A percentile compares a stretch with the other conserved stretches of the same genome.
Conservation (phyloP, 2,888 invertebrate genomes). For the Miltochrista miniata region DNA sequence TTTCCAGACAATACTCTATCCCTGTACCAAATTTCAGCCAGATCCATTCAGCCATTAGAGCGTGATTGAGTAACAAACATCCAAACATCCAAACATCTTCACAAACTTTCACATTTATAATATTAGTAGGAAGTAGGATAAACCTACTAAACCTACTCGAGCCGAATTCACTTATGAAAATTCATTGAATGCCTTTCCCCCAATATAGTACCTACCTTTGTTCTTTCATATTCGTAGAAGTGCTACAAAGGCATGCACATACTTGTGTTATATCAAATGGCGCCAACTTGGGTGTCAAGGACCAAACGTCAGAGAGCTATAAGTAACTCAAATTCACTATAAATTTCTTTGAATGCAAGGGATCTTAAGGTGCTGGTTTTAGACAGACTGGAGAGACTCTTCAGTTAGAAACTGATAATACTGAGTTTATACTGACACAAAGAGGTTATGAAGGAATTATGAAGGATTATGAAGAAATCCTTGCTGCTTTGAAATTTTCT, state of each 20-base stretch:
- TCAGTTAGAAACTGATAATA: constrained; percentile 21
- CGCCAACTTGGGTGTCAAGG: constrained; percentile 41
- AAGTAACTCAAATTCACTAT: constrained; percentile 9
- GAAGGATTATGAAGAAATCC: constrained; percentile 1
- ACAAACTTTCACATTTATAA: no score
- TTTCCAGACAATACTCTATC: no score
- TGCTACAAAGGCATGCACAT: background rate
- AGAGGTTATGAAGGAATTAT: background rate
- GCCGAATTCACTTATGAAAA: constrained; percentile 21
- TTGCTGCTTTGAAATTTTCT: background rate
- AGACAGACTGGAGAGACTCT: constrained; percentile 4
- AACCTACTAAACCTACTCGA: no score
- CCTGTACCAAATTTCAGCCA: no score
- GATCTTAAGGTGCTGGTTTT: constrained; percentile 25
- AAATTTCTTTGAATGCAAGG: constrained; percentile 11
- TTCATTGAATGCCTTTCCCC: constrained; percentile 15
- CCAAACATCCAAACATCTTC: no score
- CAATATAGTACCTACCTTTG: constrained; percentile 9
- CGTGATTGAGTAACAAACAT: no score
- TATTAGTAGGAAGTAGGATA: no score
- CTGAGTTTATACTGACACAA: constrained; percentile 6
- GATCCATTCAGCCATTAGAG: no score
- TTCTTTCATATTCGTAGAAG: constrained; percentile 7
- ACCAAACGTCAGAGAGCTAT: constrained; percentile 35
- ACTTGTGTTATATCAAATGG: constrained; percentile 18